Percentiles rank a stretch among this genome's conserved stretches.
These are phyloP conservation scores for Corticium candelabrum DNA, from an alignment of 37 sponge, comb jelly and placozoan species.

Conservation along the genomic window DNA sequence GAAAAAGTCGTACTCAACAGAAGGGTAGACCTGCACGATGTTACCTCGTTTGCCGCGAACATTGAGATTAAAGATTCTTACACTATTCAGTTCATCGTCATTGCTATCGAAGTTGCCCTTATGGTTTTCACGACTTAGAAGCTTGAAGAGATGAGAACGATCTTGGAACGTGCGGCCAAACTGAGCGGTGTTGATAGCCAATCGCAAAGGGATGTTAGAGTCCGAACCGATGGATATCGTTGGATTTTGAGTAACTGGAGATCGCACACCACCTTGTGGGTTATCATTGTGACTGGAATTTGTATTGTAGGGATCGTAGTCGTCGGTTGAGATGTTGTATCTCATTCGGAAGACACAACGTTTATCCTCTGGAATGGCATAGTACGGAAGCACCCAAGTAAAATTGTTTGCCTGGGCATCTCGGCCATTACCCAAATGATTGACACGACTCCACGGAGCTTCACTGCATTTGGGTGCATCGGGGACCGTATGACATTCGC, in stretches of 20 bases:
- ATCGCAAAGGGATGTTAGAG: conserved; percentile 63
- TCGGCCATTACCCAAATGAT: conserved; percentile 98
- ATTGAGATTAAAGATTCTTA: conserved; percentile 84
- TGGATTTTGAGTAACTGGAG: conserved; percentile 89
- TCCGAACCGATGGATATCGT: conserved; percentile 71
- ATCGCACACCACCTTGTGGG: conserved; percentile 55
- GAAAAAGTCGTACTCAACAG: conserved; percentile 99
- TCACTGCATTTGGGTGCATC: conserved; percentile 66
- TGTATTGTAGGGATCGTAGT: conserved; percentile 90
- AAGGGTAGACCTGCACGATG: conserved; percentile 96
- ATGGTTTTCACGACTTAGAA: conserved; percentile 22
- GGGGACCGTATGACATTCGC: conserved; percentile 50
- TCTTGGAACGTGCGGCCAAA: conserved; percentile 97
- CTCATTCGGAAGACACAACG: conserved; percentile 74
- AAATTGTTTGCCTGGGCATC: conserved; percentile 68
- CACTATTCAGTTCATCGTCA: conserved; percentile 68
- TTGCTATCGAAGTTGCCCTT: neutral
- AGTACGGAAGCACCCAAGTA: conserved; percentile 74
- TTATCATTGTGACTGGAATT: conserved; percentile 57
- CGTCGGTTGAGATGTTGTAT: conserved; percentile 99
- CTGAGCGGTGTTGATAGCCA: conserved; percentile 96
- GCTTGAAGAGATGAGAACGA: conserved; percentile 61
- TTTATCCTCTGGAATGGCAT: conserved; percentile 40
- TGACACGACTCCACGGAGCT: conserved; percentile 81
- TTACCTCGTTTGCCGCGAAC: conserved; percentile 97